Base-by-base conservation (phyloP, 2,888 invertebrate species). In the Cynaeus angustus region DNA sequence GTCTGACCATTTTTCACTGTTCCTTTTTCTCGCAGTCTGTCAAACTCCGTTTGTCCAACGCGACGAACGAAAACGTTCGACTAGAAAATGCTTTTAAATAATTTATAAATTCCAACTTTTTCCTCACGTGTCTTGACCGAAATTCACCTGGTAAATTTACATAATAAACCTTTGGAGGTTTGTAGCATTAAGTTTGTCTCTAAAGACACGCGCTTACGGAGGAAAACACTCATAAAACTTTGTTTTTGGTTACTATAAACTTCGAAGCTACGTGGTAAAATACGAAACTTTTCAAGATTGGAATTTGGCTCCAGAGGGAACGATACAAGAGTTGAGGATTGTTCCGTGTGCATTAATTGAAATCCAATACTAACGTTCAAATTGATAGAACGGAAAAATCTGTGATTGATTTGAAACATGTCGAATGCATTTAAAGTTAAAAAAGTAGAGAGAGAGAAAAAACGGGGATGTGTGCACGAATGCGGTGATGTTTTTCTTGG, bases 231-330 rank as follows among this genome's bases (percentile, higher is more conserved):
- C n/a, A 50, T 50, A 50, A 26, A 50, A 50, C 28, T 50, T 30
- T 26, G 30, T 28, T 10, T 28, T 28, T 7, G 6, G 3, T 0
- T 50, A 28, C 28, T 26, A n/a, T 50, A 50, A 21, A 12, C 13
- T 33, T 38, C 16, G 38, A 16, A 37, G 33, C 55, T 55, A 37
- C 12, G 13, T 33, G 14, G 33, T 37, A 14, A 55, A 55, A 55
- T 55, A 38, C 14, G n/a, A n/a, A 37, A 55, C 33, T 55, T 55
- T 55, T 55, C 55, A 38, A 13, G 55, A 55, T 55, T 55, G 55
- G 55, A 55, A 55, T 55, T 38, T 16, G 1, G 30, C 30, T 30
- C 55, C 21, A 4, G n/a, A 55, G 21, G n/a, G 38, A 14, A 12
- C 8, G 37, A 4, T 14, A 37, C 33, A 37, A 14, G 55, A 38